Percentiles rank a stretch among this genome's conserved stretches.
Conservation (phyloP, 2,113 vertebrate genomes). For the Mastomys natalensis region DNA sequence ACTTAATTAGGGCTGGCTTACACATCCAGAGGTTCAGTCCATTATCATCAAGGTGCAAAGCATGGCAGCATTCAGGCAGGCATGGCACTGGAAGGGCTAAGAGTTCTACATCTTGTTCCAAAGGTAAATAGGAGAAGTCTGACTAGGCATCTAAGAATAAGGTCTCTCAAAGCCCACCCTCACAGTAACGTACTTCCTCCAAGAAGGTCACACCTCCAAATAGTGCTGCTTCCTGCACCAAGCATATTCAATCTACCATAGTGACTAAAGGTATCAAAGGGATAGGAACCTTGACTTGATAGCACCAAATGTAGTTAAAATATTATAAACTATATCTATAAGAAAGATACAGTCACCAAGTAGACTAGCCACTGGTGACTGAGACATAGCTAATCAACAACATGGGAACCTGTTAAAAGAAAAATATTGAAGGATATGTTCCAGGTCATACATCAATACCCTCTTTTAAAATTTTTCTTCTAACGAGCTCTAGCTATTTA, state of each 20-base stretch:
- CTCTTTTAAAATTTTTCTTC: not conserved
- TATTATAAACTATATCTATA: not conserved
- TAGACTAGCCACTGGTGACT: not conserved
- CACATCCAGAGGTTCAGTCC: too few relatives aligned
- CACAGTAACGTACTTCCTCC: too few relatives aligned
- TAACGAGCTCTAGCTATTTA: not conserved
- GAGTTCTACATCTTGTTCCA: too few relatives aligned
- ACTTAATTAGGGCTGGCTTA: too few relatives aligned
- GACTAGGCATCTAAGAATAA: too few relatives aligned
- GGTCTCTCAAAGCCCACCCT: too few relatives aligned
- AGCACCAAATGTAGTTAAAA: not conserved
- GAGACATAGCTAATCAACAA: not conserved
- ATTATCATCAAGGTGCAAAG: too few relatives aligned
- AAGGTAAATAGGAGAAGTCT: too few relatives aligned
- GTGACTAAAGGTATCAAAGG: not conserved
- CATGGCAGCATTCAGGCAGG: too few relatives aligned
- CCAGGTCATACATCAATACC: not conserved
- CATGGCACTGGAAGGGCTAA: too few relatives aligned
- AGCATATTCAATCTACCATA: not conserved
- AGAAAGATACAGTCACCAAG: not conserved
- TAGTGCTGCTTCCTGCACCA: too few relatives aligned
- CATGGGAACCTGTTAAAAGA: not conserved
- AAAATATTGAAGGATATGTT: not conserved
- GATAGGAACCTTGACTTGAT: not conserved
- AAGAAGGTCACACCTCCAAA: too few relatives aligned